Evolutionary conservation across 2,888 invertebrate genomes (phyloP), one percentile per base, ranked within the genome.

Genomic region (Adela reaumurella): DNA sequence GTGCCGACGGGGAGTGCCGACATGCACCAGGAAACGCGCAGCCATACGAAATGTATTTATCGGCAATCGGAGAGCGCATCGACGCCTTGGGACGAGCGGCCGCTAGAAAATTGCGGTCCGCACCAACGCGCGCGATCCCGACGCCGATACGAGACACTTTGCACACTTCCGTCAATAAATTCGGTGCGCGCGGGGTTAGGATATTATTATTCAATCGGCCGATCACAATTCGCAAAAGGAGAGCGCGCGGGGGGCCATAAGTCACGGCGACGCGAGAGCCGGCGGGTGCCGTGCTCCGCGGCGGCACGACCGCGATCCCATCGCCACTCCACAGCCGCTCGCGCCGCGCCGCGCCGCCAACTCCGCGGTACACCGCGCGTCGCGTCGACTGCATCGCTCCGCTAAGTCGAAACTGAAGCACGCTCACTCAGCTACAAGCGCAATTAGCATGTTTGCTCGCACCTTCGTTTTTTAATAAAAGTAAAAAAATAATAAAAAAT

Each of bases 141-240:
- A 54, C 57, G 58, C 63, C 65, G 76, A 74, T 76, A 74, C 66
- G 68, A 69, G 73, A 71, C 71, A 73, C 62, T 56, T 55, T 69
- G 68, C 66, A 69, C 68, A 74, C 73, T 76, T 74, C 74, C 72
- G 74, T 72, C 74, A 74, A 77, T 77, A 76, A 77, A 77, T 77
- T 76, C 68, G 77, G 77, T 74, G 68, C 62, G 68, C 69, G 67
- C 68, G 11, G 24, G 72, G 74, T 74, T 74, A 73, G 76, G 72
- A 74, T 76, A 74, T 76, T 76, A 76, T 76, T 74, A 77, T 77
- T 77, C 76, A 77, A 77, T 77, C 77, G 73, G 66, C 67, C 70
- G 70, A 77, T 77, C 77, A 14, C 35, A 35, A 35, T 35, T 35
- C 35, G 35, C 14, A 14, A 35, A 35, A 35, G 69, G 68, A 70